phyloP scores from a whole-genome alignment of 2,888 invertebrate genomes.

The Macrosoma leucophasiata region DNA sequence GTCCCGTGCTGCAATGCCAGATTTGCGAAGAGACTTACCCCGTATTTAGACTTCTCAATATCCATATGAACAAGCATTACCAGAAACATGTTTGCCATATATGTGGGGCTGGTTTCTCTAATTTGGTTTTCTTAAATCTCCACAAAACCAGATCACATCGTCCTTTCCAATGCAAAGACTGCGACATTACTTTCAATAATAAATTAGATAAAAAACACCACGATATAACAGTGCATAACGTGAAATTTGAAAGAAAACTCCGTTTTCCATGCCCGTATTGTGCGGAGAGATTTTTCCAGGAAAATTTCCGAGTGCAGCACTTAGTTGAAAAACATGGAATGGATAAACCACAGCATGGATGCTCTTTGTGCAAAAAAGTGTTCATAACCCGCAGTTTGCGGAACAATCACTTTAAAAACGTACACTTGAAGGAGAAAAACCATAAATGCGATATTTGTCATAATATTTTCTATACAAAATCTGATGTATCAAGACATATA shows the following conservation, averaged over 20 bases:
- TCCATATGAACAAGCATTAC: constrained; percentile 61
- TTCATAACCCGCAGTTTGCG: constrained; percentile 53
- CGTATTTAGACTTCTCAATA: constrained; percentile 48
- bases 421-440: constrained; percentile 55
- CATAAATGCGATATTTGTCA: constrained; percentile 56
- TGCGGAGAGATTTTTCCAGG: constrained; percentile 45
- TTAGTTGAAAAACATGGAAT: constrained; percentile 47
- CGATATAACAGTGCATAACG: constrained; percentile 31
- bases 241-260: constrained; percentile 36
- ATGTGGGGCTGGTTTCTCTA: constrained; percentile 57
- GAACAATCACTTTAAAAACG: constrained; percentile 56
- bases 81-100: constrained; percentile 59
- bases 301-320: constrained; percentile 41
- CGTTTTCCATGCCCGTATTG: constrained; percentile 52
- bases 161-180: constrained; percentile 38
- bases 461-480: constrained; percentile 53
- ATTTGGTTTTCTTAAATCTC: constrained; percentile 51
- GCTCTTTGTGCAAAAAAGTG: constrained; percentile 44
- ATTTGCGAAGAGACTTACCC: constrained; percentile 45
- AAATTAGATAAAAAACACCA: constrained; percentile 35
- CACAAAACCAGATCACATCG: constrained; percentile 49
- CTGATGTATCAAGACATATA: constrained; percentile 47
- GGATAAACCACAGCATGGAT: constrained; percentile 44
- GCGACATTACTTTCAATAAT: constrained; percentile 36
- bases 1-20: constrained; percentile 43